Base-by-base conservation (phyloP, 1,140 invertebrate species). In the Arion vulgaris region DNA sequence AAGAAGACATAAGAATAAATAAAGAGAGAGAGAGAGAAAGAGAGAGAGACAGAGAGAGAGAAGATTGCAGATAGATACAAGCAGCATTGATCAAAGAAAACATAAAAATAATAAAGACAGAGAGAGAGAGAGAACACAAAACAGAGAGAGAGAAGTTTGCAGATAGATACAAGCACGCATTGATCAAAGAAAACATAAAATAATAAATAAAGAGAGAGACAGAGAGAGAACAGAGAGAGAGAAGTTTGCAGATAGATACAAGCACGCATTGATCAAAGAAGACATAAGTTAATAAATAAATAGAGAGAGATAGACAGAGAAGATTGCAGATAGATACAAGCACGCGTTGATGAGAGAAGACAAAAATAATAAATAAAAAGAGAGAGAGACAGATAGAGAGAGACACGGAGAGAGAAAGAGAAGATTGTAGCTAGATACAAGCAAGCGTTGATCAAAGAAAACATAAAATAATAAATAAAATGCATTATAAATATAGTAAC, bases 1-100 rank as follows among this genome's bases (percentile, higher is more conserved):
- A 62, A n/a, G 53, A n/a, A 23, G 28, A 66, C 28, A n/a, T 23
- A 7, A 62, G 26, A n/a, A 19, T 5, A 62, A 62, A 62, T 9
- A 62, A 26, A 72, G 69, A 72, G 69, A 72, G 69, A 72, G 69
- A 72, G 69, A 72, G 69, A 72, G 69, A 72, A 32, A 72, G 69
- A 72, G 69, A 72, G 69, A 72, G 69, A 72, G 69, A 72, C 5
- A 62, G 26, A 19, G 13, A 19, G 57, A 62, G 26, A 62, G 13
- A 49, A 49, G 45, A 19, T 19, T 49, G 45, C 19, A 19, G 45
- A 49, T 19, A 49, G 45, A 49, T 49, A 49, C 19, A 49, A 9
- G 45, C 9, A 49, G 45, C 9, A 49, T 11, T 49, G 19, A 49
- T 11, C 45, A 49, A 19, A 49, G 45, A 49, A 19, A 49, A 19